These are phyloP conservation scores for Drosophila colorata DNA, from an alignment of 2,888 invertebrate genomes.

Conservation along the genomic window DNA sequence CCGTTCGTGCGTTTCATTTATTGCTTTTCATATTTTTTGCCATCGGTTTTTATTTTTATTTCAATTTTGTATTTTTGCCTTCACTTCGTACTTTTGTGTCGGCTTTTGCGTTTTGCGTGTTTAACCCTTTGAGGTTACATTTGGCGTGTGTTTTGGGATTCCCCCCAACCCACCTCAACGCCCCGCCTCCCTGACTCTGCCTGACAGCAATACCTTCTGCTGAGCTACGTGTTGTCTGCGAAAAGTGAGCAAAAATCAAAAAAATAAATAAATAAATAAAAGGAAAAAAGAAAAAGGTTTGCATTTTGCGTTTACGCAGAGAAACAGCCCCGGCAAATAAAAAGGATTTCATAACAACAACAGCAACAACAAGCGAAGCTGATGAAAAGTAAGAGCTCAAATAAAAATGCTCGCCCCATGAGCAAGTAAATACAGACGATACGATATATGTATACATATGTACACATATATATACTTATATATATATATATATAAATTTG, in stretches of 20 bases:
- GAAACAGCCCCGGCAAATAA: constrained; percentile 70
- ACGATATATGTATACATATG: constrained; percentile 23
- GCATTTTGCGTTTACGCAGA: constrained; percentile 73
- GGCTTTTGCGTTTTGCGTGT: constrained; percentile 82
- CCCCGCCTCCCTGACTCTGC: constrained; percentile 5
- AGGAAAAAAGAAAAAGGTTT: constrained; percentile 62
- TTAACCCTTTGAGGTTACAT: constrained; percentile 82
- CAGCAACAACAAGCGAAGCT: constrained; percentile 34
- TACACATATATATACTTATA: constrained; percentile 5
- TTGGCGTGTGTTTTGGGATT: constrained; percentile 75
- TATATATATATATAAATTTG: constrained; percentile 16
- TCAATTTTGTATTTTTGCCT: constrained; percentile 35
- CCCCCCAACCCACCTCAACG: neutral
- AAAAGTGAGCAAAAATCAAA: constrained; percentile 58
- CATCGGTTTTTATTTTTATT: constrained; percentile 50
- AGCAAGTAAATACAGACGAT: constrained; percentile 46
- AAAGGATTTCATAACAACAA: constrained; percentile 73
- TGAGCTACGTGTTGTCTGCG: constrained; percentile 49
- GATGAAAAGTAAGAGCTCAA: constrained; percentile 79
- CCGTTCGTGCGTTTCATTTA: constrained; percentile 55
- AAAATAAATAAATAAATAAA: constrained; percentile 11
- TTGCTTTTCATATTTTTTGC: constrained; percentile 76
- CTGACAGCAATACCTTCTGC: constrained; percentile 20
- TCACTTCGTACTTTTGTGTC: constrained; percentile 59
- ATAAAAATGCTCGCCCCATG: constrained; percentile 61